Percentiles rank a stretch among this genome's conserved stretches.
phyloP scores from a whole-genome alignment of 92 coral and sea anemone species.

The Isaurus tuberculatus region DNA sequence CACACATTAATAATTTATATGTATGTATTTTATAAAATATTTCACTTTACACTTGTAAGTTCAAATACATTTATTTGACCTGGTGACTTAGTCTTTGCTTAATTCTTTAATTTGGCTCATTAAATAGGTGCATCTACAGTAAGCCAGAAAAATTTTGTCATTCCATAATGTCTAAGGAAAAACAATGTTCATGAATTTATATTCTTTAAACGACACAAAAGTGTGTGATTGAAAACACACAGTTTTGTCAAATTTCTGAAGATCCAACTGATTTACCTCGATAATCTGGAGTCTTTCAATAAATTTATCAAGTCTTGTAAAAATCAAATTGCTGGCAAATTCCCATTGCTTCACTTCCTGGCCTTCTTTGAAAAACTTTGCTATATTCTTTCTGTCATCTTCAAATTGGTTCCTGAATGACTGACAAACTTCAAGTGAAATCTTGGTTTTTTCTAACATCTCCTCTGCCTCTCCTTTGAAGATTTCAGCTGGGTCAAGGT shows the following conservation, averaged over 20 bases:
- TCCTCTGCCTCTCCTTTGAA: slow-evolving; percentile 98
- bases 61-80: too few relatives aligned
- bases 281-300: slow-evolving; percentile 86
- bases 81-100: too few relatives aligned
- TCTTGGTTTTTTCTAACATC: slow-evolving; percentile 85
- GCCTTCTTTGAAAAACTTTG: slow-evolving; percentile 86
- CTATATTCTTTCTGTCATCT: slow-evolving; percentile 84
- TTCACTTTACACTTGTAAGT: too few relatives aligned
- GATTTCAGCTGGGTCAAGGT: slow-evolving; percentile 95
- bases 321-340: slow-evolving; percentile 91
- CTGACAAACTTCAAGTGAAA: slow-evolving; percentile 81
- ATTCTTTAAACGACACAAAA: too few relatives aligned
- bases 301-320: slow-evolving; percentile 93
- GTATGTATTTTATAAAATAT: too few relatives aligned
- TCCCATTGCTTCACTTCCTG: slow-evolving; percentile 94
- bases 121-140: too few relatives aligned
- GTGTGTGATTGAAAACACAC: too few relatives aligned
- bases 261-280: slow-evolving; percentile 67
- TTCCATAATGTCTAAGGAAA: too few relatives aligned
- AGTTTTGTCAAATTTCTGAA: neutral
- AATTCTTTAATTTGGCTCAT: too few relatives aligned
- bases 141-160: too few relatives aligned
- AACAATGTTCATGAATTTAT: too few relatives aligned
- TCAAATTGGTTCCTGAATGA: slow-evolving; percentile 84
- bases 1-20: too few relatives aligned